phyloP scores from a whole-genome alignment of 1,140 invertebrate species.

The Ptiloglossa arizonensis region DNA sequence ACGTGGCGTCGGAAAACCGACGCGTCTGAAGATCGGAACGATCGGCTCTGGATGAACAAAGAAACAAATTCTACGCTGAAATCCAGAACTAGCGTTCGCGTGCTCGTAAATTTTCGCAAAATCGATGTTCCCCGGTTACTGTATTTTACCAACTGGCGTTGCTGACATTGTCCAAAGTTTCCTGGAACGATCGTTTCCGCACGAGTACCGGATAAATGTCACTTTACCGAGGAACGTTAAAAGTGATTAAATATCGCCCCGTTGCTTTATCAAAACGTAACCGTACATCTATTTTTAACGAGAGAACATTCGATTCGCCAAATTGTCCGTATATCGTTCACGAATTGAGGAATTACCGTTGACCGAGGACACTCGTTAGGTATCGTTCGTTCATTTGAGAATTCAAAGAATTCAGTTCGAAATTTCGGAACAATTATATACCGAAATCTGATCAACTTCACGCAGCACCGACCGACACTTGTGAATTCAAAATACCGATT shows the following conservation, averaged over 20 bases:
- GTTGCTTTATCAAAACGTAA: too few relatives aligned
- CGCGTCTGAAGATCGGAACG: slow-evolving; percentile 39
- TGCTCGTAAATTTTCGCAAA: slow-evolving; percentile 40
- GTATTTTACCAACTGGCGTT: slow-evolving; percentile 43
- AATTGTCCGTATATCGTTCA: too few relatives aligned
- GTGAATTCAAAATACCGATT: background rate
- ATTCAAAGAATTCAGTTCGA: too few relatives aligned
- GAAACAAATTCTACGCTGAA: slow-evolving; percentile 45
- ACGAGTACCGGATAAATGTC: background rate
- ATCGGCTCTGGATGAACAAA: slow-evolving; percentile 30
- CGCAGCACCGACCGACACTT: background rate
- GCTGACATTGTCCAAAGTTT: background rate
- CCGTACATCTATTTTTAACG: too few relatives aligned
- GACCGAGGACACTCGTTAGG: too few relatives aligned
- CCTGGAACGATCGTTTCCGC: slow-evolving; percentile 2
- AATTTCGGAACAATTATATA: background rate
- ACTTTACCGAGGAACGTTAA: background rate
- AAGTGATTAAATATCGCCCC: background rate
- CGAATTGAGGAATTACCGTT: too few relatives aligned
- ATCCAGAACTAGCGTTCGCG: background rate
- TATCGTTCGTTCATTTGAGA: too few relatives aligned
- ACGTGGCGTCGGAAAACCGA: slow-evolving; percentile 17
- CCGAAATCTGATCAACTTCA: background rate
- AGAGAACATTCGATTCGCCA: too few relatives aligned
- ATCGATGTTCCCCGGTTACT: slow-evolving; percentile 24